Percentiles rank a stretch among this genome's conserved stretches.
phyloP scores from a whole-genome alignment of 2,888 invertebrate species.

The Limenitis camilla region DNA sequence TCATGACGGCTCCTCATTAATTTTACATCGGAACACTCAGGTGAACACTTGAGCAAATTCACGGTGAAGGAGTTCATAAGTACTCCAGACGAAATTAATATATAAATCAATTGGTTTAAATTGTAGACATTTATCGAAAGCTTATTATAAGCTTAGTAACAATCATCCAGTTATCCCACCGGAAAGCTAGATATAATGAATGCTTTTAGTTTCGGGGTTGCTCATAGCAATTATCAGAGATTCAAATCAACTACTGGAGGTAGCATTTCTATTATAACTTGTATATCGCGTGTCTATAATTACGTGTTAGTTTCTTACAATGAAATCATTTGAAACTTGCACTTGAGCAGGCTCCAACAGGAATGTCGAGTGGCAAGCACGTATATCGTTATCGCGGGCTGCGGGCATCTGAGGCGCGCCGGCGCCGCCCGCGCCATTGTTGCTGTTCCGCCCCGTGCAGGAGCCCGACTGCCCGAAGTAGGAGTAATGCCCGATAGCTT shows the following conservation, averaged over 20 bases:
- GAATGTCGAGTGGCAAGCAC: constrained; percentile 16
- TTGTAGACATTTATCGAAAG: not conserved
- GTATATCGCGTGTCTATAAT: no score
- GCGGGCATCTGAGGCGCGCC: constrained; percentile 25
- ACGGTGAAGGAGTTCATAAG: constrained; percentile 10
- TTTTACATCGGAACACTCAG: constrained; percentile 22
- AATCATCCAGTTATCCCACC: no score
- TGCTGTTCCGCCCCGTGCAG: constrained; percentile 19
- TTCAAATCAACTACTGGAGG: no score
- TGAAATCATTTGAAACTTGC: constrained; percentile 3
- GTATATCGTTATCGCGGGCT: constrained; percentile 36
- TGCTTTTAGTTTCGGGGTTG: no score
- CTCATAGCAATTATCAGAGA: no score
- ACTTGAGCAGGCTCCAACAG: constrained; percentile 8
- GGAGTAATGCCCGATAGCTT: constrained; percentile 25
- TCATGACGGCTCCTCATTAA: constrained; percentile 26
- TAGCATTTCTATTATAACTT: no score
- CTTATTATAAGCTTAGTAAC: no score
- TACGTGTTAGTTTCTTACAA: not conserved
- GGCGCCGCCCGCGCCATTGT: constrained; percentile 33
- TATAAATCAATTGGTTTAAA: not conserved
- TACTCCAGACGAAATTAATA: constrained; percentile 4
- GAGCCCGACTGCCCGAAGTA: constrained; percentile 11
- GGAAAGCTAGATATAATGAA: no score
- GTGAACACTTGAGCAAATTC: constrained; percentile 16